Evolutionary conservation across 2,797 vertebrate genomes (phyloP).

Genomic region (Mareca penelope): DNA sequence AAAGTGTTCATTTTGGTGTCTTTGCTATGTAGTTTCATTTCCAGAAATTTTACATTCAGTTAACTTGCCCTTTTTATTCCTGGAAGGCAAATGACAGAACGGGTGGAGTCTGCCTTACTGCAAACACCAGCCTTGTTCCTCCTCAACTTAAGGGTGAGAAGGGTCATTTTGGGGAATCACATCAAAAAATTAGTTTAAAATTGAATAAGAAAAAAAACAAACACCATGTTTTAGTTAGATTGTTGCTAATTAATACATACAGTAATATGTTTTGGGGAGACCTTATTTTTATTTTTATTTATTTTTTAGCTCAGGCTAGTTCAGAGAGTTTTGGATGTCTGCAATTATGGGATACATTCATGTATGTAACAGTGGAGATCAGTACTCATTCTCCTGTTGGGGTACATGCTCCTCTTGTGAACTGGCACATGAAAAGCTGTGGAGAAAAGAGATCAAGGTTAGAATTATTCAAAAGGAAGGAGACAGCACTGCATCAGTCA

Average conservation of each 20-base stretch:
- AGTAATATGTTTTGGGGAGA: not conserved
- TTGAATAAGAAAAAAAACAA: not conserved
- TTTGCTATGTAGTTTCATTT: fast-evolving
- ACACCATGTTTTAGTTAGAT: not conserved
- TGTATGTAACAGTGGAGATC: fast-evolving
- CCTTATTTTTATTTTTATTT: fast-evolving
- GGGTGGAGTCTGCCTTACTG: not conserved
- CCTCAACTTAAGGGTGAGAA: not conserved
- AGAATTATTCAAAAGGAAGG: not conserved
- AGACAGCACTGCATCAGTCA: not conserved
- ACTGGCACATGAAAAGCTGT: not conserved
- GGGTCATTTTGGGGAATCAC: not conserved
- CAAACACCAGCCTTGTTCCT: not conserved
- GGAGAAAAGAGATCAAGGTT: not conserved
- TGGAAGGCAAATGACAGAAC: not conserved
- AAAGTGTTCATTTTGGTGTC: fast-evolving
- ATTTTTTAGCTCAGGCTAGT: too few relatives aligned
- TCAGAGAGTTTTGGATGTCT: not conserved
- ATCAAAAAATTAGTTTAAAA: not conserved
- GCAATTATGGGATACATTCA: not conserved
- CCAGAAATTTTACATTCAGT: fast-evolving
- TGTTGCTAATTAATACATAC: fast-evolving
- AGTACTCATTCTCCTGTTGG: not conserved
- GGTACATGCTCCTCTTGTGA: fast-evolving
- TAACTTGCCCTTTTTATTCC: not conserved